Percentiles rank a stretch among this genome's conserved stretches.
These are phyloP conservation scores for Sinohyriopsis cumingii DNA, from an alignment of 2,888 invertebrate genomes.

Conservation along the genomic window DNA sequence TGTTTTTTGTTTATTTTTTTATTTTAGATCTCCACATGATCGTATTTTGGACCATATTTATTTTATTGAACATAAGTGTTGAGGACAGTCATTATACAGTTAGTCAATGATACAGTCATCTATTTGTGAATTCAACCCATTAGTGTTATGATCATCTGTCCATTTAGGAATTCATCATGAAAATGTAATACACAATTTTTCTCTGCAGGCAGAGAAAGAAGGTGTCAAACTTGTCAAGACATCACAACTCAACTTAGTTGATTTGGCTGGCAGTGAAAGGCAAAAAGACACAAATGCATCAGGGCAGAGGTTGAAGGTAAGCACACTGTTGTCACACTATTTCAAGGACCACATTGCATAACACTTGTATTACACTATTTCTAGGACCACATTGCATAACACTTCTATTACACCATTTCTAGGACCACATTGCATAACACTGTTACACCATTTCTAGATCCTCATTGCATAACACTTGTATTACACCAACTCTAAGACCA, in stretches of 20 bases:
- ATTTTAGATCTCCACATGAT: too few species aligned
- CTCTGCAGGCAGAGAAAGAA: constrained; percentile 59
- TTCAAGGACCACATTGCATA: neutral
- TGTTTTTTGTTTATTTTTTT: too few species aligned
- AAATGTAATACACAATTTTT: neutral
- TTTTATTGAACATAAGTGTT: too few species aligned
- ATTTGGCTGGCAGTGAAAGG: constrained; percentile 73
- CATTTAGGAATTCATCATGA: too few species aligned
- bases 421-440: neutral
- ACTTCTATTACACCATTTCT: neutral
- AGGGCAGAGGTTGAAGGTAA: constrained; percentile 69
- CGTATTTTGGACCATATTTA: too few species aligned
- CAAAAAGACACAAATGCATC: constrained; percentile 70
- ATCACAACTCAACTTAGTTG: constrained; percentile 72
- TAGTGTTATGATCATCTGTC: too few species aligned
- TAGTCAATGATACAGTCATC: too few species aligned
- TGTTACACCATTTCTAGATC: neutral
- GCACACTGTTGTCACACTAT: neutral
- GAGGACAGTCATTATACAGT: too few species aligned
- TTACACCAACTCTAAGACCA: too few species aligned
- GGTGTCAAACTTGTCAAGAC: constrained; percentile 63
- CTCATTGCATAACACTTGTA: too few species aligned
- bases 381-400: neutral
- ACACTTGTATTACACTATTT: neutral
- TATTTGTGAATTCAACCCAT: too few species aligned